phyloP scores from a whole-genome alignment of 23 tunicate species.

The Trididemnum nubilum region DNA sequence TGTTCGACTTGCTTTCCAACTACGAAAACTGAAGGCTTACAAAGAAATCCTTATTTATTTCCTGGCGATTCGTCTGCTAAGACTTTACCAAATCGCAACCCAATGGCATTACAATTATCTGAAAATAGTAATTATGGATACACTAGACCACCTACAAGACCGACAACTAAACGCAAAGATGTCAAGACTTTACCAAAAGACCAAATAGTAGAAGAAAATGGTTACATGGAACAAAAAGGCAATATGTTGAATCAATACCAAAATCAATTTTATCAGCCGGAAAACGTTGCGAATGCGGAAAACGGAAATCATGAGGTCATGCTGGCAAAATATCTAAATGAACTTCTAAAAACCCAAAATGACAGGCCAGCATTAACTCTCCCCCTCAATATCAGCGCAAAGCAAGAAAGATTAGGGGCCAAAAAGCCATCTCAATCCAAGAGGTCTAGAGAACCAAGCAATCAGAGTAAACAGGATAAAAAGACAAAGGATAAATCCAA shows the following conservation, averaged over 20 bases:
- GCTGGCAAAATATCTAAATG: slow-evolving; percentile 51
- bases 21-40: neutral
- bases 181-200: neutral
- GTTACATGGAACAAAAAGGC: neutral
- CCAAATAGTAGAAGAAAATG: neutral
- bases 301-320: slow-evolving; percentile 33
- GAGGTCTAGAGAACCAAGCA: neutral
- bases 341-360: slow-evolving; percentile 29
- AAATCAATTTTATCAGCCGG: slow-evolving; percentile 6
- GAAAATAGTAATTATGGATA: slow-evolving; percentile 4
- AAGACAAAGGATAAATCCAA: neutral
- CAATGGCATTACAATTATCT: neutral
- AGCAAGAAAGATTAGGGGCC: neutral
- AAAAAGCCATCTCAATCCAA: neutral
- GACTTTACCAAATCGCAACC: neutral
- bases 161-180: neutral
- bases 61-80: slow-evolving; percentile 31
- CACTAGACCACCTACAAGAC: slow-evolving; percentile 37
- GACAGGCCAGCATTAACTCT: neutral
- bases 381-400: neutral
- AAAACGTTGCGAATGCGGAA: neutral
- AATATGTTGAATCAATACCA: neutral
- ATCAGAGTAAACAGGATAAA: neutral
- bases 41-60: slow-evolving; percentile 52
- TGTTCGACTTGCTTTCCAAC: slow-evolving; percentile 42